phyloP scores from a whole-genome alignment of 1,140 invertebrate species.

The Apis dorsata region DNA sequence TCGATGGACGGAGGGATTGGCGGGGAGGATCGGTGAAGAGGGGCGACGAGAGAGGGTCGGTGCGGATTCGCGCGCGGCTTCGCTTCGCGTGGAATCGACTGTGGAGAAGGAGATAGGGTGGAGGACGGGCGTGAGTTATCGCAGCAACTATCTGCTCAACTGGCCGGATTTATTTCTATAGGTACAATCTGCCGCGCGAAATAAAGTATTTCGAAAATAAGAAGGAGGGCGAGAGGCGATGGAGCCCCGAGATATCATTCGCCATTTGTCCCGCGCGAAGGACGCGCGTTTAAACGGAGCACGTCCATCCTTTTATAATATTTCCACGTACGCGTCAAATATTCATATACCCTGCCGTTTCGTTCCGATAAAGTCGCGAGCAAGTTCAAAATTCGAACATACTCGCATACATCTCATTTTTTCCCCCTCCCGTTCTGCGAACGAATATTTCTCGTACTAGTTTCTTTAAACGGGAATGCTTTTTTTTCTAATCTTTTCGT shows the following conservation, averaged over 20 bases:
- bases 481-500: too few species aligned
- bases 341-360: not conserved
- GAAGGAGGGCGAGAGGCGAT: slow-evolving; percentile 51
- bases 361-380: not conserved
- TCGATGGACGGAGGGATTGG: slow-evolving; percentile 33
- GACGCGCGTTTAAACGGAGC: slow-evolving; percentile 36
- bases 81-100: slow-evolving; percentile 21
- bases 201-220: slow-evolving; percentile 76
- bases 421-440: too few species aligned
- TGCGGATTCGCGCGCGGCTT: slow-evolving; percentile 14
- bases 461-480: too few species aligned
- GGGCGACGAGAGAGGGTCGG: slow-evolving; percentile 37
- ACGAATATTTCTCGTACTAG: not conserved
- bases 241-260: slow-evolving; percentile 58
- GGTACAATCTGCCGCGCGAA: slow-evolving; percentile 76
- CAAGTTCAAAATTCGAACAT: not conserved
- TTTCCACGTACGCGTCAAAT: not conserved
- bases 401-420: too few species aligned
- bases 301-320: not conserved
- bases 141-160: slow-evolving; percentile 75
- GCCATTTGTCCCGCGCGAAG: slow-evolving; percentile 55
- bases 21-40: slow-evolving; percentile 22
- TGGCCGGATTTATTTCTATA: slow-evolving; percentile 77
- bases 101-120: slow-evolving; percentile 1
- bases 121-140: slow-evolving; percentile 68